Evolutionary conservation across 2,888 invertebrate species (phyloP), one percentile per base, ranked within the genome.

Genomic region (Sisyra terminalis): DNA sequence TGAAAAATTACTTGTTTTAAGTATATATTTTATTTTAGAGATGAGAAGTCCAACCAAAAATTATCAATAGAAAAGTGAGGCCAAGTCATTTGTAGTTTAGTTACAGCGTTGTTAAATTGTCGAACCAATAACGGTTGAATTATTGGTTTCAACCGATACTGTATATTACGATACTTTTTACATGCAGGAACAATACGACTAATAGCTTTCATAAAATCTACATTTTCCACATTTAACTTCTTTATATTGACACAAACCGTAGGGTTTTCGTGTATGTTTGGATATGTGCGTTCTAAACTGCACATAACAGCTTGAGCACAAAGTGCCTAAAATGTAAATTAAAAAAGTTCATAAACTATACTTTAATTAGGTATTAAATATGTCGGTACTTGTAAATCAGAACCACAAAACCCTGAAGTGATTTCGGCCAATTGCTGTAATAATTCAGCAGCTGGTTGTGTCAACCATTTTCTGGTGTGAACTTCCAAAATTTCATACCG

Each of bases 301-400:
- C 75, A 75, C 31, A 75, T 55, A 17, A 82, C 73, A 35, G 89
- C 79, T 64, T 92, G 89, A 0, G 87, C 81, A 59, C 89, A 89
- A 8, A 92, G 57, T 4, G 85, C 82, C 53, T 70, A 9, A 32
- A 32, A 32, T 32, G 9, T n/a, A 32, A 32, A 32, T 6, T 9
- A 9, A 32, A 32, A n/a, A 32, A 32, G 30, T 8, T 13, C 32
- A 32, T n/a, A n/a, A n/a, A n/a, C n/a, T n/a, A n/a, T n/a, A n/a
- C n/a, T n/a, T n/a, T n/a, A n/a, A n/a, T n/a, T n/a, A n/a, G n/a
- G 30, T 29, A 29, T 8, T 29, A 8, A 9, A 29, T 29, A 29
- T 9, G 30, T 9, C 8, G 8, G 30, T 17, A 16, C 37, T 58
- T 84, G 83, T 40, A 92, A 62, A 64, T 92, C 90, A 2, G 90